Percentiles rank a stretch among this genome's conserved stretches.
phyloP scores from a whole-genome alignment of 2,888 invertebrate genomes.

The Hirtodrosophila cameraria region DNA sequence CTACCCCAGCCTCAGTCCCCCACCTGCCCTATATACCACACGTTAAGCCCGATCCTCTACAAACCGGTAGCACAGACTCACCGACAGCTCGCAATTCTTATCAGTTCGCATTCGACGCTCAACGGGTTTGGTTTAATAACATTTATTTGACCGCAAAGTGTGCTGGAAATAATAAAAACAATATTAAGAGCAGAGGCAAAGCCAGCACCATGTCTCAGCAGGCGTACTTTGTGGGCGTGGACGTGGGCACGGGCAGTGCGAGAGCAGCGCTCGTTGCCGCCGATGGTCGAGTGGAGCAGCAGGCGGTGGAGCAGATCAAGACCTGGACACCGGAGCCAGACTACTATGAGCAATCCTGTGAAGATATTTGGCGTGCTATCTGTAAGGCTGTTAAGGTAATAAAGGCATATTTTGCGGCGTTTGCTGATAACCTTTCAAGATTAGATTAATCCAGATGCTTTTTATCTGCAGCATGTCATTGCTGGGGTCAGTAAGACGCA shows the following conservation, averaged over 20 bases:
- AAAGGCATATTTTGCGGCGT: conserved; percentile 5
- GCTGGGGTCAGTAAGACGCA: conserved; percentile 85
- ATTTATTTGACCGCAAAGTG: conserved; percentile 67
- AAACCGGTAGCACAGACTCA: conserved; percentile 18
- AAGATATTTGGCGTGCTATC: conserved; percentile 92
- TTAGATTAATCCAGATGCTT: conserved; percentile 48
- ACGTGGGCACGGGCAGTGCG: conserved; percentile 96
- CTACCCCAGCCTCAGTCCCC: not conserved
- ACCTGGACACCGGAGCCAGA: conserved; percentile 91
- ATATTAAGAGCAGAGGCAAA: not conserved
- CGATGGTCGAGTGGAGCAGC: conserved; percentile 88
- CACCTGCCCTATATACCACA: conserved; percentile 11
- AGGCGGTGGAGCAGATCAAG: conserved; percentile 87
- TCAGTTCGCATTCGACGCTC: conserved; percentile 54
- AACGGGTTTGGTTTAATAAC: conserved; percentile 50
- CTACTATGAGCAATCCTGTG: conserved; percentile 95
- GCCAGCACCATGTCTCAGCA: conserved; percentile 58
- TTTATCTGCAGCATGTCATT: conserved; percentile 86
- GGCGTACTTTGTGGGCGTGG: conserved; percentile 91
- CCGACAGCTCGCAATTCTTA: conserved; percentile 43
- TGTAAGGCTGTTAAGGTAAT: conserved; percentile 89
- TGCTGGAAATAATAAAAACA: conserved; percentile 10
- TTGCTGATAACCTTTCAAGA: conserved; percentile 51
- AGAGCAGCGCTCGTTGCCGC: conserved; percentile 92
- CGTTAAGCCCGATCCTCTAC: not conserved